Percentiles rank a stretch among this genome's conserved stretches.
phyloP scores from a whole-genome alignment of 2,888 invertebrate species.

The Eilema depressum region DNA sequence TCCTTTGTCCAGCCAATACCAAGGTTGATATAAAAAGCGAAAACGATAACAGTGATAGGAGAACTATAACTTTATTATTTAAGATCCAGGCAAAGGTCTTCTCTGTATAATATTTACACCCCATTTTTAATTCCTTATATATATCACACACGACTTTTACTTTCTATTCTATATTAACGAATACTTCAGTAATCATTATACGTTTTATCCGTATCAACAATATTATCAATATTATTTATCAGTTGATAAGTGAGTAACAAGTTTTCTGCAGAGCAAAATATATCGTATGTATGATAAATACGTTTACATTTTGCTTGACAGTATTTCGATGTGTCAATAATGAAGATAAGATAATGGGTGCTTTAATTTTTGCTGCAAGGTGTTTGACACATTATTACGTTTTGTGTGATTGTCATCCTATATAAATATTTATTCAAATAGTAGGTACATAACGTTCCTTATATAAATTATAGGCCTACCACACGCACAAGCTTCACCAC shows the following conservation, averaged over 20 bases:
- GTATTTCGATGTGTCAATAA: conserved; percentile 12
- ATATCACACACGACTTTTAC: conserved; percentile 33
- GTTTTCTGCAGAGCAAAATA: background rate
- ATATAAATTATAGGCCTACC: background rate
- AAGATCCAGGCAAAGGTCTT: conserved; percentile 70
- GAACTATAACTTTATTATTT: conserved; percentile 77
- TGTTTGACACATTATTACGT: background rate
- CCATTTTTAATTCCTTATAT: conserved; percentile 45
- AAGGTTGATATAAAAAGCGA: conserved; percentile 75
- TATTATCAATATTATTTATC: conserved; percentile 31
- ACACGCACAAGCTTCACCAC: no score
- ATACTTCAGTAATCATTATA: conserved; percentile 30
- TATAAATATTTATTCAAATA: background rate
- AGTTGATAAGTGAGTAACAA: conserved; percentile 30
- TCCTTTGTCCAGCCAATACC: conserved; percentile 71
- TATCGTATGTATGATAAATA: conserved; percentile 23
- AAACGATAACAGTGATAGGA: conserved; percentile 71
- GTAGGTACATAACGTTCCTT: background rate
- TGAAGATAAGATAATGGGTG: conserved; percentile 36
- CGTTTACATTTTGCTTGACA: conserved; percentile 21
- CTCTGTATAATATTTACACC: conserved; percentile 69
- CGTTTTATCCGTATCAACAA: conserved; percentile 31
- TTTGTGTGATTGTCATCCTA: background rate
- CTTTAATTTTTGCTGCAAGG: conserved; percentile 19
- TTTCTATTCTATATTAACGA: conserved; percentile 25